Evolutionary conservation across 2,113 vertebrate species (phyloP).

Genomic region (Rhinopomastus cyanomelas): DNA sequence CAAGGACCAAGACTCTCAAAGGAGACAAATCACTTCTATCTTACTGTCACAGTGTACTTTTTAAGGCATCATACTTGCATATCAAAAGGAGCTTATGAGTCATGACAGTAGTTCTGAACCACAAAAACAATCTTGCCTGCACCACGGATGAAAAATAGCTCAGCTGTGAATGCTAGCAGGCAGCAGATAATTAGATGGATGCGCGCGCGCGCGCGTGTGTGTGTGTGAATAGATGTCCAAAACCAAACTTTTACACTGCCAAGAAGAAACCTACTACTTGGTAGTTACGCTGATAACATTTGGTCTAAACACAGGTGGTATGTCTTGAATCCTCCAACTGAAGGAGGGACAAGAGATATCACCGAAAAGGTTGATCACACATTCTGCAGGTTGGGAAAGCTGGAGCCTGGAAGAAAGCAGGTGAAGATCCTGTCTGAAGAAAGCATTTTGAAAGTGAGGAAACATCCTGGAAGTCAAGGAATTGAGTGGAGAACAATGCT

Average conservation of each 20-base stretch:
- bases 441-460: not conserved
- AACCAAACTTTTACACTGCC: not conserved
- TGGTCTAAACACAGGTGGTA: not conserved
- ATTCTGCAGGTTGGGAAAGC: not conserved
- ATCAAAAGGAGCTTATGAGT: slow-evolving; percentile 61
- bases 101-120: slow-evolving; percentile 62
- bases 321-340: rapidly evolving
- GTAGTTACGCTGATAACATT: not conserved
- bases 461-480: not conserved
- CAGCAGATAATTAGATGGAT: not conserved
- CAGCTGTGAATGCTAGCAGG: not conserved
- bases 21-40: not conserved
- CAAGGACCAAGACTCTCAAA: not conserved
- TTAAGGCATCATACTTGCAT: slow-evolving; percentile 48
- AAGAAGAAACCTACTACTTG: not conserved
- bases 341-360: not conserved
- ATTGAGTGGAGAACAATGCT: not conserved
- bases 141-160: not conserved
- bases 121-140: slow-evolving; percentile 15
- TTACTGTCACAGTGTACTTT: slow-evolving; percentile 45
- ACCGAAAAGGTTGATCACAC: not conserved
- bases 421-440: not conserved
- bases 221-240: not conserved
- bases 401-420: not conserved
- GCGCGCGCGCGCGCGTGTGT: not conserved